Evolutionary conservation across 2,888 invertebrate species (phyloP), one percentile per base, ranked within the genome.

Genomic region (Luperina nickerlii): DNA sequence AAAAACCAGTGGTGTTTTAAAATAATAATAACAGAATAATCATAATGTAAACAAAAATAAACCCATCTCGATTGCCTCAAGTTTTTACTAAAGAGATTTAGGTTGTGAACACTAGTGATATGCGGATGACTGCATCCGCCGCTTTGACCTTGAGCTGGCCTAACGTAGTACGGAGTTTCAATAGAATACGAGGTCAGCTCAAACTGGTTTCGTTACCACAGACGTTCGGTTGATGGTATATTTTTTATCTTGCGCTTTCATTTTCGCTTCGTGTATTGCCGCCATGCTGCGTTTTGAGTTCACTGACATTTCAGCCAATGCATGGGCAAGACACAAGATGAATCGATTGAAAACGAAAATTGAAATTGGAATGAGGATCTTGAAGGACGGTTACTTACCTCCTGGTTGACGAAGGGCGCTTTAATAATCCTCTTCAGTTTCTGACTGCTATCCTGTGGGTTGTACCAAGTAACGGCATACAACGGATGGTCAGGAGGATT

Each of bases 331-430:
- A 13, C 0, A 8, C 13, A 51, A 72, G 18, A 57, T n/a, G 38
- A 57, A 18, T 18, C 57, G 9, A 38, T 70, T 54, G 9, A 38
- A 15, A 54, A 18, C 24, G 3, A 45, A n/a, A 32, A 7, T 45
- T 42, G 18, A 48, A n/a, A 18, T 3, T 76, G 6, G 6, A 60
- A 32, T 42, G 45, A 45, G 13, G 42, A 32, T 18, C 15, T 45
- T 18, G 24, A 38, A 0, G n/a, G 3, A 11, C 4, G 5, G 20
- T 20, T 62, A 76, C 83, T 81, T 69, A 81, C 80, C n/a, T 83
- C 48, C 7, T 57, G 78, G 2, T 20, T 32, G 6, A 77, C 27
- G 68, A 77, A 69, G 15, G 80, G 80, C 11, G 8, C 38, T n/a
- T 57, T 11, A 48, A 69, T 48, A 54, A 69, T 1, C 24, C 0